These are phyloP conservation scores for Apodemus agrarius DNA, from an alignment of 2,797 vertebrate species.

Conservation along the genomic window DNA sequence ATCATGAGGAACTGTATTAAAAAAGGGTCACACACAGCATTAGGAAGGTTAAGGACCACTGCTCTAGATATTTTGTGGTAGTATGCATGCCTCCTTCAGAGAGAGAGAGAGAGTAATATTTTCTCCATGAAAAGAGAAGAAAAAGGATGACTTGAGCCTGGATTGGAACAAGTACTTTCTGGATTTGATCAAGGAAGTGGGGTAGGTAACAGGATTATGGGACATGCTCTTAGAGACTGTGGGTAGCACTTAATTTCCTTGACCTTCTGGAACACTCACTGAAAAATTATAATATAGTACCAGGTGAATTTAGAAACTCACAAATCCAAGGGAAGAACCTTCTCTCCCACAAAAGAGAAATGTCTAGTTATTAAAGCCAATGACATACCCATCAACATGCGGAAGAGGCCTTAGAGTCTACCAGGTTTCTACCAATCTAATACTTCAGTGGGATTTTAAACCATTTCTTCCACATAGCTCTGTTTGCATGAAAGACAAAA, in stretches of 20 bases:
- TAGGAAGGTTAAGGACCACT: background rate
- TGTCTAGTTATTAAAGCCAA: background rate
- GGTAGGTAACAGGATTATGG: background rate
- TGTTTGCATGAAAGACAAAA: background rate
- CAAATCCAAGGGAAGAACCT: background rate
- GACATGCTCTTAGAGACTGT: background rate
- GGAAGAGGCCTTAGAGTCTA: background rate
- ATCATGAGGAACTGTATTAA: background rate
- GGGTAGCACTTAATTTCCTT: background rate
- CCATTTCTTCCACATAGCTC: background rate
- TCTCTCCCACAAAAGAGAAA: background rate
- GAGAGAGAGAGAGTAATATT: background rate
- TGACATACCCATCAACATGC: background rate
- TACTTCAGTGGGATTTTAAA: background rate
- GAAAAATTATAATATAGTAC: background rate
- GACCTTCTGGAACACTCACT: background rate
- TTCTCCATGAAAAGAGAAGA: constrained; percentile 11
- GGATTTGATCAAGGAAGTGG: background rate
- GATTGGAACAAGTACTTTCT: background rate
- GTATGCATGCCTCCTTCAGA: background rate
- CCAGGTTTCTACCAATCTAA: background rate
- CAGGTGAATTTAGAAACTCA: background rate
- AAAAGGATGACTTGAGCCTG: background rate
- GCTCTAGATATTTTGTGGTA: background rate
- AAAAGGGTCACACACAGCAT: background rate